Conservation (phyloP, 2,888 invertebrate genomes). For the Sisyra nigra region DNA sequence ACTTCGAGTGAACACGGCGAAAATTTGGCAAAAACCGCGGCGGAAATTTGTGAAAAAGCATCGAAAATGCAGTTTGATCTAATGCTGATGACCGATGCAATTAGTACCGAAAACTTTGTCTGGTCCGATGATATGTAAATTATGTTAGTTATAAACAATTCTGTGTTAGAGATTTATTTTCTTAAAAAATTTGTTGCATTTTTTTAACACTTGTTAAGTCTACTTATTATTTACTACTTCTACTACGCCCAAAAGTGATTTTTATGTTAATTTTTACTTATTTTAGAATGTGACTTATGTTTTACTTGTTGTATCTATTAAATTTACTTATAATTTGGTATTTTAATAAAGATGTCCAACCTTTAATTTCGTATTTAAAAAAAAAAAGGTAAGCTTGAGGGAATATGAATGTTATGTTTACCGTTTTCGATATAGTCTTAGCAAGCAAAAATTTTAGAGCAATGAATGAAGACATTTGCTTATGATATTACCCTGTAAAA, state of each 20-base stretch:
- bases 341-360: background rate
- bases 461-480: too few relatives aligned
- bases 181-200: background rate
- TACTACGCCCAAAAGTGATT: constrained; percentile 6
- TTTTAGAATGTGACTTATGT: too few relatives aligned
- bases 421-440: too few relatives aligned
- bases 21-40: constrained; percentile 8
- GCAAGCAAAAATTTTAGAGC: too few relatives aligned
- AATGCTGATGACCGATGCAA: constrained; percentile 11
- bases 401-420: too few relatives aligned
- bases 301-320: too few relatives aligned
- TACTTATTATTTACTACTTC: background rate
- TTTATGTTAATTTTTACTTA: too few relatives aligned
- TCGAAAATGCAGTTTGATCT: constrained; percentile 11
- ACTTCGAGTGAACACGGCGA: constrained; percentile 21
- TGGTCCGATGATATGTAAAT: constrained; percentile 15
- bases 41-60: constrained; percentile 7
- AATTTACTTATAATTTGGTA: background rate
- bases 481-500: too few relatives aligned
- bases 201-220: background rate
- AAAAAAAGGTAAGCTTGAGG: too few relatives aligned
- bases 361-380: background rate
- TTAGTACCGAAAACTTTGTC: constrained; percentile 14
- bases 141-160: constrained; percentile 7
- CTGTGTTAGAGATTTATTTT: constrained; percentile 6